phyloP scores from a whole-genome alignment of 2,113 vertebrate genomes.

The Echinops telfairi region DNA sequence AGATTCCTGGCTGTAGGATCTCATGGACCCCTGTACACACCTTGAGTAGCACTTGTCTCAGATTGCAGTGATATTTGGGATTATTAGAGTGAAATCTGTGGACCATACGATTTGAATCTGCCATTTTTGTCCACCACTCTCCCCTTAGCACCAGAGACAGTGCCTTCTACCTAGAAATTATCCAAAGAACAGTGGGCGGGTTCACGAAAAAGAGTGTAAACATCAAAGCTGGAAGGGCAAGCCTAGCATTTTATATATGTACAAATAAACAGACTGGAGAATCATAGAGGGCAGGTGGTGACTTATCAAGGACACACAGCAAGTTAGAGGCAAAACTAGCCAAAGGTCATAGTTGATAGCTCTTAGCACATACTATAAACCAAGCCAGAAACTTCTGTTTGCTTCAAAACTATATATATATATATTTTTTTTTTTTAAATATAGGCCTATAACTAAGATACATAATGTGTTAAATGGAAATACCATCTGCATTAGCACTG shows the following conservation, averaged over 20 bases:
- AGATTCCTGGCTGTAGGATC: not conserved
- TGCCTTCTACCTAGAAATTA: not conserved
- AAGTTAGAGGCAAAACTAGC: not conserved
- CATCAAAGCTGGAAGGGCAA: not conserved
- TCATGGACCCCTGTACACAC: not conserved
- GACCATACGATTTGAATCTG: not conserved
- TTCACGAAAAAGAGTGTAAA: not conserved
- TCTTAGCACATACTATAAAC: not conserved
- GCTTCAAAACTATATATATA: not conserved
- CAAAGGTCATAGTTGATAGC: not conserved
- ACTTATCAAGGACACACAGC: not conserved
- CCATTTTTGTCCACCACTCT: not conserved
- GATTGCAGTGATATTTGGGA: not conserved
- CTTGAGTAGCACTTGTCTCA: not conserved
- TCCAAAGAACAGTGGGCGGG: not conserved
- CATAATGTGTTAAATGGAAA: not conserved
- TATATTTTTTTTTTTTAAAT: conserved; percentile 21
- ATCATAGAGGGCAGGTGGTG: not conserved
- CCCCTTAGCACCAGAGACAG: not conserved
- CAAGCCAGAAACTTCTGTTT: not conserved
- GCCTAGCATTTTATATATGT: not conserved
- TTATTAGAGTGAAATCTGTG: not conserved
- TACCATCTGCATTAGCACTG: not conserved
- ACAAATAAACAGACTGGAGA: not conserved
- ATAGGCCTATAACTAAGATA: not conserved